phyloP scores from a whole-genome alignment of 2,888 invertebrate genomes.

The Melanargia galathea region DNA sequence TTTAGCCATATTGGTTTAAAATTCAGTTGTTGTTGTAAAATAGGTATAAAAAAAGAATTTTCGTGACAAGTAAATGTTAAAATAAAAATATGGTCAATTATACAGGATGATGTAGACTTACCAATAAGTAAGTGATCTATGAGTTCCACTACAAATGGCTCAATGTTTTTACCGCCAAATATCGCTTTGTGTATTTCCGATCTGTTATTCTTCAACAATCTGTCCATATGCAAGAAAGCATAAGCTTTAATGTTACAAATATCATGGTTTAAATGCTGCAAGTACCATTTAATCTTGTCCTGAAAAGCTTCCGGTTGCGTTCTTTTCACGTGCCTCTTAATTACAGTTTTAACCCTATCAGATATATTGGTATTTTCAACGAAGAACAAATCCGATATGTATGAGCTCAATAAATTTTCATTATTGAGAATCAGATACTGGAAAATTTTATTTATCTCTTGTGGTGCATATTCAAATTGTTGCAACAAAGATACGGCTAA shows the following conservation, averaged over 20 bases:
- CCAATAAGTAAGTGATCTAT: slow-evolving; percentile 85
- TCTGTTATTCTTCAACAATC: slow-evolving; percentile 86
- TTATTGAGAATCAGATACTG: slow-evolving; percentile 89
- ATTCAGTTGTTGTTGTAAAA: too few relatives aligned
- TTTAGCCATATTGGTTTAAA: neutral
- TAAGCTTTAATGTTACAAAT: slow-evolving; percentile 89
- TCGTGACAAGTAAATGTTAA: neutral
- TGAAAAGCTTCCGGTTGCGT: slow-evolving; percentile 81
- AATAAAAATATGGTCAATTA: neutral
- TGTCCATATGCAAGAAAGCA: slow-evolving; percentile 87
- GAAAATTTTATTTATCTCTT: slow-evolving; percentile 89
- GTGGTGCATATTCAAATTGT: slow-evolving; percentile 85
- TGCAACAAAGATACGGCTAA: slow-evolving; percentile 91
- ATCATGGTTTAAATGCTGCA: slow-evolving; percentile 89
- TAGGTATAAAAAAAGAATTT: too few relatives aligned
- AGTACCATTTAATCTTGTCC: slow-evolving; percentile 85
- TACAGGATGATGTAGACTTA: slow-evolving; percentile 47
- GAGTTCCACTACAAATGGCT: slow-evolving; percentile 86
- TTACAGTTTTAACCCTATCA: slow-evolving; percentile 83
- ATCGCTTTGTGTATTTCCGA: slow-evolving; percentile 87
- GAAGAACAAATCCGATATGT: slow-evolving; percentile 93
- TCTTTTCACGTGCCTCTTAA: slow-evolving; percentile 80
- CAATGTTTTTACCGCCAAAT: slow-evolving; percentile 86
- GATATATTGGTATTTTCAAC: slow-evolving; percentile 86
- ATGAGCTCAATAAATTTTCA: slow-evolving; percentile 83